These are phyloP conservation scores for Lerista edwardsae DNA, from an alignment of 2,797 vertebrate species.

Conservation along the genomic window DNA sequence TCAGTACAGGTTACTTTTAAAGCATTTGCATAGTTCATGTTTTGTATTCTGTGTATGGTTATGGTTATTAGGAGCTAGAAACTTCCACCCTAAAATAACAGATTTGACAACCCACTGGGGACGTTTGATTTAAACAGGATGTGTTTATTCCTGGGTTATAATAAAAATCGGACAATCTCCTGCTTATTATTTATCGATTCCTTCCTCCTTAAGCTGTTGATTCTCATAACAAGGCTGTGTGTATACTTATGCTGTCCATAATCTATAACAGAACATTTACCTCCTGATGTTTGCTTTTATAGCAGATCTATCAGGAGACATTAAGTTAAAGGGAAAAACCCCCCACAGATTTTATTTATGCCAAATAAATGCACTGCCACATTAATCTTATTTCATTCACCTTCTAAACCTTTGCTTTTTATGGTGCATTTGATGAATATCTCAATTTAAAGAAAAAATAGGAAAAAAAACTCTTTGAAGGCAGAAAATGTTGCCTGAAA, in stretches of 20 bases:
- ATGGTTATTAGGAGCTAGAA: background rate
- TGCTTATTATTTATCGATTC: background rate
- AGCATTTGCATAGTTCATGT: background rate
- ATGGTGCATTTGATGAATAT: background rate
- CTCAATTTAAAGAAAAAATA: slow-evolving; percentile 1
- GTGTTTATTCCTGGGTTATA: background rate
- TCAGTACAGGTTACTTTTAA: background rate
- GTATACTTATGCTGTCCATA: background rate
- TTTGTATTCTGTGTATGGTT: background rate
- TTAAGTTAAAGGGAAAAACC: background rate
- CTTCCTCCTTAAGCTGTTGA: slow-evolving; percentile 1
- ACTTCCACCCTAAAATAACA: background rate
- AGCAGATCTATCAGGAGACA: background rate
- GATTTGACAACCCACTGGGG: background rate
- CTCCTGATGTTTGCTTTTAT: slow-evolving; percentile 17
- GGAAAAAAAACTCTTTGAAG: background rate
- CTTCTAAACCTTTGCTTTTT: slow-evolving; percentile 18
- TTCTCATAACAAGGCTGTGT: background rate
- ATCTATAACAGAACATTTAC: slow-evolving; percentile 10
- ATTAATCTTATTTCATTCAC: slow-evolving; percentile 20
- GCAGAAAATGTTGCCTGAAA: background rate
- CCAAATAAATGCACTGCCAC: slow-evolving; percentile 4
- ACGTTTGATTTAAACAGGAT: background rate
- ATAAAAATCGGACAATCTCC: slow-evolving; percentile 10
- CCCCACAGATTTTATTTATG: background rate